A percentile compares a stretch with the other conserved stretches of the same genome.
phyloP scores from a whole-genome alignment of 2,888 invertebrate genomes.

The Octodonta nipae region DNA sequence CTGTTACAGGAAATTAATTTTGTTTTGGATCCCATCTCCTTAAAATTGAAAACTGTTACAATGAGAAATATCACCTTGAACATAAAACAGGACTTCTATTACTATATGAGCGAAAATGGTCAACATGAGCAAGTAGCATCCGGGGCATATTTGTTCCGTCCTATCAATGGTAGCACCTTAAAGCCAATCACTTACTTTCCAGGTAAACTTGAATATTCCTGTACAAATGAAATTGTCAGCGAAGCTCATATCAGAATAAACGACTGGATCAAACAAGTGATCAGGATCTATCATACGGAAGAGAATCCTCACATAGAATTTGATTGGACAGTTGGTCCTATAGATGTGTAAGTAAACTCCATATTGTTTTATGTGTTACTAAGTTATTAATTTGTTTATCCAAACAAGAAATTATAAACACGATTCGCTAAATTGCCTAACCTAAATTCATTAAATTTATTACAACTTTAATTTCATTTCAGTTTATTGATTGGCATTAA shows the following conservation, averaged over 20 bases:
- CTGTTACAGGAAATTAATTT: slow-evolving; percentile 25
- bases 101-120: slow-evolving; percentile 39
- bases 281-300: slow-evolving; percentile 49
- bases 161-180: slow-evolving; percentile 24
- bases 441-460: no score
- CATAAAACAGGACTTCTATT: slow-evolving; percentile 12
- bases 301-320: slow-evolving; percentile 44
- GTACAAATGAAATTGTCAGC: slow-evolving; percentile 14
- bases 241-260: slow-evolving; percentile 44
- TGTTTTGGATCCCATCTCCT: slow-evolving; percentile 36
- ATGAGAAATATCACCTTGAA: slow-evolving; percentile 9
- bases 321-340: slow-evolving; percentile 66
- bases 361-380: no score
- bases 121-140: slow-evolving; percentile 60
- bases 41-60: slow-evolving; percentile 8
- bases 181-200: neutral
- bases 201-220: neutral
- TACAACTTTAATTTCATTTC: no score
- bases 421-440: no score
- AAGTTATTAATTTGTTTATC: no score
- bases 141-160: slow-evolving; percentile 83
- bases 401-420: no score
- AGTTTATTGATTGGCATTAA: no score
- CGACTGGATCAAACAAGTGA: slow-evolving; percentile 55
- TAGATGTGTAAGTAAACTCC: slow-evolving; percentile 48